Evolutionary conservation across 2,113 vertebrate species (phyloP).

Genomic region (Rynchops niger): DNA sequence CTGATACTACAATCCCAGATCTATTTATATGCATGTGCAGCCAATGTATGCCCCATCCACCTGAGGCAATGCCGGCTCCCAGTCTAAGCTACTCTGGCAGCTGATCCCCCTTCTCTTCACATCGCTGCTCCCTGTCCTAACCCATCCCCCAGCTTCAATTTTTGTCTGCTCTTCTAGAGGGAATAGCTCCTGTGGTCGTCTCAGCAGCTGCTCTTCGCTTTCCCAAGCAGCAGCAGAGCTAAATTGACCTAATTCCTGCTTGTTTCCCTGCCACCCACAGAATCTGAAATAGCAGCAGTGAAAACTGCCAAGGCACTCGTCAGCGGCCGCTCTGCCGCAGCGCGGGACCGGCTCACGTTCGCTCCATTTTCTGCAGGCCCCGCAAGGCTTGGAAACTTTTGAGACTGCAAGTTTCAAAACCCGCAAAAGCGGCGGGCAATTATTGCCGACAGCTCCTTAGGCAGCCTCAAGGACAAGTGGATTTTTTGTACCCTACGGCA

Average conservation of each 20-base stretch:
- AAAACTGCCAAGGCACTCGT: not conserved
- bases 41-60: not conserved
- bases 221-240: conserved; percentile 59
- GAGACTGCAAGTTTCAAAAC: not conserved
- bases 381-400: not conserved
- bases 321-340: not conserved
- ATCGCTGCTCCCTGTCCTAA: not conserved
- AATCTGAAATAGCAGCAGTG: conserved; percentile 43
- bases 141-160: conserved; percentile 31
- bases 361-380: not conserved
- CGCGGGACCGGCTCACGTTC: not conserved
- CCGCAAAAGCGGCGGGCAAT: not conserved
- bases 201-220: conserved; percentile 58
- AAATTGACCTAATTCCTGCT: conserved; percentile 72
- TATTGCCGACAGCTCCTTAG: not conserved
- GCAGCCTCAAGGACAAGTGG: conserved; percentile 26
- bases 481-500: conserved; percentile 7
- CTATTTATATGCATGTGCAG: not conserved
- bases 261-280: conserved; percentile 53
- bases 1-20: not conserved
- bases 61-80: not conserved
- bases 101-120: not conserved
- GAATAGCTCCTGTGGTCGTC: conserved; percentile 21
- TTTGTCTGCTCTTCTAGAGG: not conserved
- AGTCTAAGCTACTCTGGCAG: not conserved